phyloP scores from a whole-genome alignment of 2,888 invertebrate genomes.

The Cheiracanthium punctorium region DNA sequence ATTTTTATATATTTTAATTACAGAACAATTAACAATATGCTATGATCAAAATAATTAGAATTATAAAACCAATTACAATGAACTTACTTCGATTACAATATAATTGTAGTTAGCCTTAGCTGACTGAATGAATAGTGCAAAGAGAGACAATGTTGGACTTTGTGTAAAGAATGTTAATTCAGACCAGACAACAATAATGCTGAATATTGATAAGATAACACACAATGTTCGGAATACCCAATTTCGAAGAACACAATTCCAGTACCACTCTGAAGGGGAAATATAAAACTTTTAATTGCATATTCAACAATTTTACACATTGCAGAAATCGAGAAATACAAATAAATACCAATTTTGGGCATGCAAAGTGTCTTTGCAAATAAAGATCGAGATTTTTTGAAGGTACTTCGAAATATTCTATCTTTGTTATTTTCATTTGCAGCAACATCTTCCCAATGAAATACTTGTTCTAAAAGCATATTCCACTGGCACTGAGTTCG shows the following conservation, averaged over 20 bases:
- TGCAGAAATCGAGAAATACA: neutral
- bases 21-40: too few relatives aligned
- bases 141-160: slow-evolving; percentile 93
- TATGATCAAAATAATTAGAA: too few relatives aligned
- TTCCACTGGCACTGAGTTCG: slow-evolving; percentile 96
- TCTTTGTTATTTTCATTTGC: slow-evolving; percentile 83
- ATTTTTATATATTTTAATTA: too few relatives aligned
- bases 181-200: slow-evolving; percentile 97
- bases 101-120: slow-evolving; percentile 91
- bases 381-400: slow-evolving; percentile 79
- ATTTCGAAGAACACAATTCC: slow-evolving; percentile 89
- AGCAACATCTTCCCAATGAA: slow-evolving; percentile 90
- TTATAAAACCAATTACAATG: too few relatives aligned
- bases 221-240: slow-evolving; percentile 84
- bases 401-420: slow-evolving; percentile 82
- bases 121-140: slow-evolving; percentile 92
- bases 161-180: slow-evolving; percentile 98
- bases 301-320: neutral
- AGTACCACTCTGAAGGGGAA: slow-evolving; percentile 89
- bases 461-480: slow-evolving; percentile 84
- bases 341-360: slow-evolving; percentile 75
- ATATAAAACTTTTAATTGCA: neutral
- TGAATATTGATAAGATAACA: slow-evolving; percentile 83
- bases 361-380: slow-evolving; percentile 74
- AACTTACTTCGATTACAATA: slow-evolving; percentile 90